A percentile compares a stretch with the other conserved stretches of the same genome.
Evolutionary conservation across 2,888 invertebrate species (phyloP).

Genomic region (Leptura quadrifasciata): DNA sequence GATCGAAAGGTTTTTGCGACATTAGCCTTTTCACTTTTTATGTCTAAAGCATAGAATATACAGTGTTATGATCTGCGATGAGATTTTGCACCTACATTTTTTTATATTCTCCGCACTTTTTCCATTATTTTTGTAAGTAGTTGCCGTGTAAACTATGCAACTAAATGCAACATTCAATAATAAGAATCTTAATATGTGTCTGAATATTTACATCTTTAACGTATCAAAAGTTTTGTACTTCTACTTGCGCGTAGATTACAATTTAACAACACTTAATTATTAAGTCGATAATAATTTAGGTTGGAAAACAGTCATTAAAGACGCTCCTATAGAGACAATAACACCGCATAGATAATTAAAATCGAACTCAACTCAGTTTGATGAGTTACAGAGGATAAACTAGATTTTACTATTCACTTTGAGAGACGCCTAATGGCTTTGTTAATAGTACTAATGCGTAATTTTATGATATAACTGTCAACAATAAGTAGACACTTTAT

Average conservation of each 20-base stretch:
- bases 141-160: no score
- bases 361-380: constrained; percentile 1
- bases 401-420: background rate
- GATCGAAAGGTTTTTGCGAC: no score
- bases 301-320: background rate
- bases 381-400: constrained; percentile 3
- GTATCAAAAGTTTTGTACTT: no score
- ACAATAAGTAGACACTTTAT: background rate
- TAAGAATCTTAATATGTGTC: no score
- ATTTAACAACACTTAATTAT: background rate
- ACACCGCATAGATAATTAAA: background rate
- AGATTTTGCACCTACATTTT: no score
- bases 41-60: no score
- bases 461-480: background rate
- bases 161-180: no score
- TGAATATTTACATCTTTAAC: no score
- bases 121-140: no score
- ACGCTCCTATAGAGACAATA: background rate
- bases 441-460: background rate
- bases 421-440: background rate
- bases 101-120: no score
- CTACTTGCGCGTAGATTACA: background rate
- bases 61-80: no score
- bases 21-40: no score
- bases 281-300: background rate